Evolutionary conservation across 1,140 invertebrate species (phyloP), one percentile per base, ranked within the genome.

Genomic region (Elysia chlorotica): DNA sequence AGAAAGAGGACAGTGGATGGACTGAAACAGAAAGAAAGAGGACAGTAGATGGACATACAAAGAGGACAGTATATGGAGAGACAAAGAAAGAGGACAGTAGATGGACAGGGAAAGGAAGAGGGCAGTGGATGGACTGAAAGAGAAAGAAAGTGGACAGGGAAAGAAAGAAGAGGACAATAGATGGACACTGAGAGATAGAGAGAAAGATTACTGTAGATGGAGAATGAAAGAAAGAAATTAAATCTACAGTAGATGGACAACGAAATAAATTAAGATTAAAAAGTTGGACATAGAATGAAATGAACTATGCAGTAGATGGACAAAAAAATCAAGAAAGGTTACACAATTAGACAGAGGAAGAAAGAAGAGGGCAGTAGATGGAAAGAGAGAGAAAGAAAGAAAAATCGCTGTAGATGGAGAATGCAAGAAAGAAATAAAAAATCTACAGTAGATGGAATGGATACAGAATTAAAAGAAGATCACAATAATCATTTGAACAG

Each of bases 21-120:
- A 82, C 78, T 41, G 23, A 25, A 61, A 80, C 62, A 78, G 79
- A 65, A 56, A 70, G 19, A 79, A 82, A 19, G 74, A 77, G 19
- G n/a, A 53, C 2, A 2, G 2, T 1, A 78, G 78, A 74, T n/a
- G 81, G 19, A 4, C 28, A 30, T 53, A 30, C 23, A 67, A 79
- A n/a, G 76, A 78, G 23, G 79, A 82, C 23, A 76, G 77, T 30
- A 57, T 70, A 48, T 74, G 78, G 0, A 56, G 74, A 37, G 78
- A 82, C 68, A 3, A 68, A n/a, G 41, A 73, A 56, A 23, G 74
- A 31, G 68, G 78, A 21, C 74, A 72, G 59, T 71, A 79, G 37
- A 75, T 81, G 41, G 66, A 80, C 14, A 75, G 72, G 48, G 23
- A 57, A 48, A 79, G 79, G 59, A 75, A 80, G 65, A 75, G 78